A percentile compares a stretch with the other conserved stretches of the same genome.
Conservation (phyloP, 2,113 vertebrate genomes). For the Todiramphus chloris region DNA sequence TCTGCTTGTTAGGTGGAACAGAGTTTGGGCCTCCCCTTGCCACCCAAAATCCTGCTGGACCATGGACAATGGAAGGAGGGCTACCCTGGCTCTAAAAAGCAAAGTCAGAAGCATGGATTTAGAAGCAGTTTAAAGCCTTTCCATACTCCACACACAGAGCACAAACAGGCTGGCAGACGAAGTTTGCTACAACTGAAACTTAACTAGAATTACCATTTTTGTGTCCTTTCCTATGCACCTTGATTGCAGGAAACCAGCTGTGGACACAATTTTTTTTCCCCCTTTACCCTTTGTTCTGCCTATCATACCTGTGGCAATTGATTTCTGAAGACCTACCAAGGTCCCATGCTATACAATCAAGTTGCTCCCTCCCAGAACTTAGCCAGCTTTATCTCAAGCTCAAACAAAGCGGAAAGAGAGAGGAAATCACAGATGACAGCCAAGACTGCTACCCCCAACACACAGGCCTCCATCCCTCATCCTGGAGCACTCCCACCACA, state of each 20-base stretch:
- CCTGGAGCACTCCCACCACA: background rate
- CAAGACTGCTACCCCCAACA: background rate
- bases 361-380: background rate
- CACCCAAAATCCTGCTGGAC: conserved; percentile 75
- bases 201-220: background rate
- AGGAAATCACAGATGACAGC: background rate
- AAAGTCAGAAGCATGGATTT: background rate
- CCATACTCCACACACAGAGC: background rate
- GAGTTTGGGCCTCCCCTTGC: conserved; percentile 63
- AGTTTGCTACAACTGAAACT: background rate
- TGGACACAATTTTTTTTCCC: background rate
- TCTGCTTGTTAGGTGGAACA: conserved; percentile 67
- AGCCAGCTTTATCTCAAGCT: background rate
- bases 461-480: background rate
- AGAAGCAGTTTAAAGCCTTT: background rate
- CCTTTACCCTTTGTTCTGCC: background rate
- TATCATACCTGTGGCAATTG: background rate
- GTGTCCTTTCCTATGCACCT: background rate
- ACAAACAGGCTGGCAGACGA: background rate
- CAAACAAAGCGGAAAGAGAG: background rate
- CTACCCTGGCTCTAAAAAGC: conserved; percentile 69
- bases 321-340: background rate
- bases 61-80: conserved; percentile 65
- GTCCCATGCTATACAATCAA: background rate
- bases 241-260: background rate